Evolutionary conservation across 2,113 vertebrate genomes (phyloP).

Genomic region (Pelusios castaneus): DNA sequence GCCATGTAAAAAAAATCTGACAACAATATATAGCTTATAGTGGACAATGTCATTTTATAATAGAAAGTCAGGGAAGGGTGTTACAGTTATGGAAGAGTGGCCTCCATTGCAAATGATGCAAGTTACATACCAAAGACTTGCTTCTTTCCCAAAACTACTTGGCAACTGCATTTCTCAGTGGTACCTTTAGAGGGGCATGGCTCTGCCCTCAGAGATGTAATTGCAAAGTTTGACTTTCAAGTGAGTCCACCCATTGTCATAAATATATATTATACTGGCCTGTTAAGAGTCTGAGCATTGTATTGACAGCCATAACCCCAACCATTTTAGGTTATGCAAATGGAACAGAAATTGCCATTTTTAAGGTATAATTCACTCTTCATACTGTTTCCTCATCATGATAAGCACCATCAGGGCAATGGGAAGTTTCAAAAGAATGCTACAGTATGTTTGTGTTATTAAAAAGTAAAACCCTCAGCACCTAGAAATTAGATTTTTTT

Average conservation of each 20-base stretch:
- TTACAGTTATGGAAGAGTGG: not conserved
- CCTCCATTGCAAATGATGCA: not conserved
- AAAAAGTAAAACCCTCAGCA: not conserved
- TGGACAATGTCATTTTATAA: not conserved
- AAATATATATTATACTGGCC: not conserved
- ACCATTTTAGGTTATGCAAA: constrained; percentile 25
- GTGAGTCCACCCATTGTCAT: constrained; percentile 11
- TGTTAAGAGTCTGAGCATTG: constrained; percentile 24
- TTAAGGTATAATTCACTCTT: constrained; percentile 51
- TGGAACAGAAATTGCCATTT: constrained; percentile 22
- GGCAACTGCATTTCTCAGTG: not conserved
- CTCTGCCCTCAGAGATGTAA: not conserved
- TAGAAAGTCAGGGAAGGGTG: not conserved
- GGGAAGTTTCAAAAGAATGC: not conserved
- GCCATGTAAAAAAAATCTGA: not conserved
- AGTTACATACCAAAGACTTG: not conserved
- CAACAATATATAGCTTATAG: constrained; percentile 5
- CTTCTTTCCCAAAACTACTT: not conserved
- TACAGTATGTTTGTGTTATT: not conserved
- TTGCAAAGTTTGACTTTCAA: not conserved
- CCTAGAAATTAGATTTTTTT: not conserved
- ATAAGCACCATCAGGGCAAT: constrained; percentile 30
- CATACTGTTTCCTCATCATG: constrained; percentile 22
- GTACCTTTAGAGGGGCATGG: not conserved
- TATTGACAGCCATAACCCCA: constrained; percentile 28